These are phyloP conservation scores for Gallinago undulata DNA, from an alignment of 2,113 vertebrate species.

Conservation along the genomic window DNA sequence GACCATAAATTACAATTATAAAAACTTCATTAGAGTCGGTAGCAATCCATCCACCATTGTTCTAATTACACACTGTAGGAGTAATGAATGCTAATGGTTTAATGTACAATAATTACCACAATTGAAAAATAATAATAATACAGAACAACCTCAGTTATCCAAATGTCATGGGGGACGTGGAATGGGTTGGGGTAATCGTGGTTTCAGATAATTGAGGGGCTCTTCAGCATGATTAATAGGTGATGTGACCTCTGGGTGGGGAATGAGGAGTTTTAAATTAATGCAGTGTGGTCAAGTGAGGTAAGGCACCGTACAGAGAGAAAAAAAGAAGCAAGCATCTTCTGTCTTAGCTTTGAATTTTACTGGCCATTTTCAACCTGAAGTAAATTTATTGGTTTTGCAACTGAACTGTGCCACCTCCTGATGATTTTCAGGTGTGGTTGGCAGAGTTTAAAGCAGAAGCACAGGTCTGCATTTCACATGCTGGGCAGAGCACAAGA, in stretches of 20 bases:
- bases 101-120: conserved; percentile 79
- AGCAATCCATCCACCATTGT: conserved; percentile 78
- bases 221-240: conserved; percentile 59
- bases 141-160: conserved; percentile 68
- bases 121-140: conserved; percentile 81
- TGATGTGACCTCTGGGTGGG: conserved; percentile 47
- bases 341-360: background rate
- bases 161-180: conserved; percentile 47
- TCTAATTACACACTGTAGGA: conserved; percentile 81
- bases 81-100: conserved; percentile 84
- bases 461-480: fast-evolving
- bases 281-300: conserved; percentile 7
- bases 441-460: background rate
- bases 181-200: conserved; percentile 45
- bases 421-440: background rate
- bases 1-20: conserved; percentile 84
- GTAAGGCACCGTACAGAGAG: background rate
- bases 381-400: background rate
- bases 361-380: background rate
- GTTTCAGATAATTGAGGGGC: conserved; percentile 59
- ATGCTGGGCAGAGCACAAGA: background rate
- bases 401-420: background rate
- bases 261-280: conserved; percentile 26
- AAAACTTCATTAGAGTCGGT: conserved; percentile 82
- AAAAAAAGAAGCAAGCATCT: background rate